Percentiles rank a stretch among this genome's conserved stretches.
Conservation (phyloP, 92 coral and sea anemone genomes). For the Scolanthus callimorphus region DNA sequence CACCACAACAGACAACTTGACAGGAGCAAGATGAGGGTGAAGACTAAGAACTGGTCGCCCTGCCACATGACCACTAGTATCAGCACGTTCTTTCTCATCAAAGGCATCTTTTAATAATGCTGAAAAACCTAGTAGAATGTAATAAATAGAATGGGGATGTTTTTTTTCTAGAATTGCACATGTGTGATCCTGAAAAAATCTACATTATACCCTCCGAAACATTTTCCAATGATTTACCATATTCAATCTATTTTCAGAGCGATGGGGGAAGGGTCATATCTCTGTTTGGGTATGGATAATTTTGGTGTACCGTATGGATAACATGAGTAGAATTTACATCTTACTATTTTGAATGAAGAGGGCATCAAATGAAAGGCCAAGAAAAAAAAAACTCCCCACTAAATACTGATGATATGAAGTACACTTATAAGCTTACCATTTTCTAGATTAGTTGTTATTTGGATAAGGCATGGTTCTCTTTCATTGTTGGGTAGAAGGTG, state of each 20-base stretch:
- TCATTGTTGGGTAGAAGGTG: background rate
- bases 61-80: conserved; percentile 24
- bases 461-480: conserved; percentile 42
- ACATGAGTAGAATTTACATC: too few species aligned
- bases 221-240: too few species aligned
- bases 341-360: too few species aligned
- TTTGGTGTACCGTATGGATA: too few species aligned
- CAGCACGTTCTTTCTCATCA: conserved; percentile 69
- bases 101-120: conserved; percentile 83
- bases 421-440: conserved; percentile 40
- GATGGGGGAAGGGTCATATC: too few species aligned
- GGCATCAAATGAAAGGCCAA: background rate
- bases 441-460: conserved; percentile 48
- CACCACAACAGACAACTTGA: conserved; percentile 73
- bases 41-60: conserved; percentile 55
- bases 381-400: background rate
- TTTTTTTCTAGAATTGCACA: too few species aligned
- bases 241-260: too few species aligned
- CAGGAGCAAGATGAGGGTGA: conserved; percentile 85
- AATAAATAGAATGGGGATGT: background rate
- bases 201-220: too few species aligned
- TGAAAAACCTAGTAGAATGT: conserved; percentile 61
- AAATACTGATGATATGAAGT: background rate
- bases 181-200: too few species aligned
- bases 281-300: too few species aligned